Conservation (phyloP, 2,113 vertebrate genomes). For the Lasiurus cinereus region DNA sequence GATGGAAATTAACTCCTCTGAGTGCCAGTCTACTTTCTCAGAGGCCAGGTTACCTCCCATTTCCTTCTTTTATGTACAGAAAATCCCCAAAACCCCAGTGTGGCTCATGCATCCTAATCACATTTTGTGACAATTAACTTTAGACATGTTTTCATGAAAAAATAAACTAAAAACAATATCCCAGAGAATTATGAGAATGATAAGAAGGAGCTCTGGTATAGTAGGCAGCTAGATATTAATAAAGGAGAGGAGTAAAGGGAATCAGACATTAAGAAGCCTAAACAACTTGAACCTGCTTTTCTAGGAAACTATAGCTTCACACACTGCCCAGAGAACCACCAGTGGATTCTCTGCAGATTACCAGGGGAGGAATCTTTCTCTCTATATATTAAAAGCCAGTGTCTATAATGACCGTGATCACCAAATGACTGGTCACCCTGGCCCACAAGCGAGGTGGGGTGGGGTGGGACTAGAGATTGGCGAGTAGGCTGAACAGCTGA, state of each 20-base stretch:
- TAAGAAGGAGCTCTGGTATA: background rate
- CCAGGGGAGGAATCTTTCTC: no score
- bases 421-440: no score
- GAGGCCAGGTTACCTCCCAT: conserved; percentile 4
- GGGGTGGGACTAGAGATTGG: no score
- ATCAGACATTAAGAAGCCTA: background rate
- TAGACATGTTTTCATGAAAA: conserved; percentile 5
- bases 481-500: no score
- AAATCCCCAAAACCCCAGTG: background rate
- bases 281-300: background rate
- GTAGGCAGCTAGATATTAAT: background rate
- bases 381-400: no score
- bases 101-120: background rate
- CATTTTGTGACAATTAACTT: background rate
- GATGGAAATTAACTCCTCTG: background rate
- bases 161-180: background rate
- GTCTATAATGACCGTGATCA: no score
- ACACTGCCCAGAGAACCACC: background rate
- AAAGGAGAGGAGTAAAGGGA: background rate
- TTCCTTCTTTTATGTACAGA: conserved; percentile 62
- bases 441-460: no score
- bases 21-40: background rate
- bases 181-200: conserved; percentile 26
- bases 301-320: background rate
- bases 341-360: background rate